Evolutionary conservation across 2,113 vertebrate genomes (phyloP).

Genomic region (Dipodomys stephensi): DNA sequence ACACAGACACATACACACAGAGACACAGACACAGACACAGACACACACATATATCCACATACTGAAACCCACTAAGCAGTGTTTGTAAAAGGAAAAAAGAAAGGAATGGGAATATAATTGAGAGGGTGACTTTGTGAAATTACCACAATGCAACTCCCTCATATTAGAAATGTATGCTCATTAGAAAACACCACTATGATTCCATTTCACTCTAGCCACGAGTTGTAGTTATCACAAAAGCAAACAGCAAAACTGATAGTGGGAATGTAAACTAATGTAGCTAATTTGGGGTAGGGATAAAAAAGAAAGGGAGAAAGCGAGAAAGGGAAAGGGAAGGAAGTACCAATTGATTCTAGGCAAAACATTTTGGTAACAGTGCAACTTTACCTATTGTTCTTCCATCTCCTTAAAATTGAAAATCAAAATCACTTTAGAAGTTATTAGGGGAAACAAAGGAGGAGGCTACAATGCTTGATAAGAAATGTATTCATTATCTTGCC

Average conservation of each 20-base stretch:
- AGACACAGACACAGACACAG: not conserved
- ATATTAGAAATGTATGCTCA: too few relatives aligned
- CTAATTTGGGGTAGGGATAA: not conserved
- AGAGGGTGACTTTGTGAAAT: too few relatives aligned
- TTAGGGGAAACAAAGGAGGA: not conserved
- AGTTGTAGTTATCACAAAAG: not conserved
- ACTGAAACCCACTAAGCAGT: too few relatives aligned
- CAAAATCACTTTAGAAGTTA: constrained; percentile 30
- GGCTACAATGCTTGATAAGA: too few relatives aligned
- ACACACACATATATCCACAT: not conserved
- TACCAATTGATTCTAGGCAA: not conserved
- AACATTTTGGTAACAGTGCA: not conserved
- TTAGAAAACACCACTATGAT: not conserved
- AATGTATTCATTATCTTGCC: too few relatives aligned
- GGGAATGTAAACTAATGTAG: not conserved
- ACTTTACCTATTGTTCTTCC: not conserved
- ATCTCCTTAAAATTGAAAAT: constrained; percentile 28
- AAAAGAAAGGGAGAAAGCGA: not conserved
- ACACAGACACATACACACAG: not conserved
- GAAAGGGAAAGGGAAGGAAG: accelerated
- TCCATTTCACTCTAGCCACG: not conserved
- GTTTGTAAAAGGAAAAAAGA: too few relatives aligned
- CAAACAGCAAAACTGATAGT: not conserved
- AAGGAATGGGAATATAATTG: too few relatives aligned
- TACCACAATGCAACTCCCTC: too few relatives aligned